Conservation (phyloP, 1,140 invertebrate genomes). For the Drosophila virilis region DNA sequence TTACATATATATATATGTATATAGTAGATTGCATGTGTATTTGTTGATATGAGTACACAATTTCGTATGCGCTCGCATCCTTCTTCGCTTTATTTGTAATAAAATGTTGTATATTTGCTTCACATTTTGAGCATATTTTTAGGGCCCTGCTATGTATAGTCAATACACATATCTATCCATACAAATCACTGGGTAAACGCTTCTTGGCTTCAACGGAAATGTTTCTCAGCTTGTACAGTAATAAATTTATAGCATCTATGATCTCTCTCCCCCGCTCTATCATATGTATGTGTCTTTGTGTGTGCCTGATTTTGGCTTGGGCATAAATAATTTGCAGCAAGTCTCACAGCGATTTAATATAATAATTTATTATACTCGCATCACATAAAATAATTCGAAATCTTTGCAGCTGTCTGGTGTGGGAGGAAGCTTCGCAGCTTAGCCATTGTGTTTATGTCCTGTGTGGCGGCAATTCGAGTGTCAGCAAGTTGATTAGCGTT, state of each 20-base stretch:
- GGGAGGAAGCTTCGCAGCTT: conserved; percentile 1
- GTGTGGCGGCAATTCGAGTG: conserved; percentile 30
- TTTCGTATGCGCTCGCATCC: conserved; percentile 21
- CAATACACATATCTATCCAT: conserved; percentile 14
- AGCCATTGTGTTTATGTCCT: conserved; percentile 10
- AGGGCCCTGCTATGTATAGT: neutral
- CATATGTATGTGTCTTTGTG: conserved; percentile 30
- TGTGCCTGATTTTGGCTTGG: conserved; percentile 35
- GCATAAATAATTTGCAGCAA: conserved; percentile 68
- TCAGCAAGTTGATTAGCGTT: conserved; percentile 57
- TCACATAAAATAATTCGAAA: conserved; percentile 34
- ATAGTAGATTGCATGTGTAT: neutral
- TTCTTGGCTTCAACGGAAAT: conserved; percentile 47
- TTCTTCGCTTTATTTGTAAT: conserved; percentile 43
- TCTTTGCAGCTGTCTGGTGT: neutral
- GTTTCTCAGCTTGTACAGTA: conserved; percentile 37
- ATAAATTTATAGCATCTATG: conserved; percentile 62
- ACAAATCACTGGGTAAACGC: conserved; percentile 49
- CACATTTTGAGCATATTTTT: conserved; percentile 45
- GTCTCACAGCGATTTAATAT: conserved; percentile 66
- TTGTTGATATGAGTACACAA: conserved; percentile 11
- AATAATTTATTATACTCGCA: conserved; percentile 44
- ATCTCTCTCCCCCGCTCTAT: conserved; percentile 13
- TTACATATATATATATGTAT: neutral
- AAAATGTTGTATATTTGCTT: conserved; percentile 48